A percentile compares a stretch with the other conserved stretches of the same genome.
These are phyloP conservation scores for Galerucella nymphaeae DNA, from an alignment of 2,888 invertebrate species.

Conservation along the genomic window DNA sequence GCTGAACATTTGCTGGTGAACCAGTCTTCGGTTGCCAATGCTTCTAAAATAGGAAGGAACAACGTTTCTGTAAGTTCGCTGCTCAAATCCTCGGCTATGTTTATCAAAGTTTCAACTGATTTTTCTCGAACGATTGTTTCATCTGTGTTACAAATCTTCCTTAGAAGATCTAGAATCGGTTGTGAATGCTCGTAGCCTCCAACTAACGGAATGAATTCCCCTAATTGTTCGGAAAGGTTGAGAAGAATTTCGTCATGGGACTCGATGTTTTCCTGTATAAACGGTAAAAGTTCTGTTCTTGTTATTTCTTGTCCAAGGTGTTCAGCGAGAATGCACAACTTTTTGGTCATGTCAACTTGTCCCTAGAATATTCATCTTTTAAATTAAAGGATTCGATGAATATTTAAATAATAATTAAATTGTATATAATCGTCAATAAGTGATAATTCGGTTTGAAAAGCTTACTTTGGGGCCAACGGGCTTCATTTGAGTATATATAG, in stretches of 20 bases:
- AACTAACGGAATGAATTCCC: constrained; percentile 56
- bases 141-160: constrained; percentile 57
- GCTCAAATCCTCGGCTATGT: constrained; percentile 50
- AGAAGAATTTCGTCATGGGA: constrained; percentile 57
- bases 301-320: constrained; percentile 56
- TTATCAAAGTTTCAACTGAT: constrained; percentile 55
- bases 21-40: constrained; percentile 55
- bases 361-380: constrained; percentile 64
- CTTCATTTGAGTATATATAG: too few relatives aligned
- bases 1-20: constrained; percentile 57
- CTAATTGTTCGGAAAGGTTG: constrained; percentile 57
- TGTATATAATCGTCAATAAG: too few relatives aligned
- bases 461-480: too few relatives aligned
- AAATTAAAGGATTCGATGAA: too few relatives aligned
- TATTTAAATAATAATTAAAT: neutral
- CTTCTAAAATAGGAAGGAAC: constrained; percentile 53
- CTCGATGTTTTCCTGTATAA: constrained; percentile 54
- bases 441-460: too few relatives aligned
- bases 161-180: constrained; percentile 55
- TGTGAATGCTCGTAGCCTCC: constrained; percentile 57
- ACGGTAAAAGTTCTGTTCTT: constrained; percentile 56
- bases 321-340: constrained; percentile 54
- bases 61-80: constrained; percentile 52
- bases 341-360: constrained; percentile 56
- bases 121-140: constrained; percentile 57